phyloP scores from a whole-genome alignment of 2,888 invertebrate genomes.

The Sympetrum striolatum region DNA sequence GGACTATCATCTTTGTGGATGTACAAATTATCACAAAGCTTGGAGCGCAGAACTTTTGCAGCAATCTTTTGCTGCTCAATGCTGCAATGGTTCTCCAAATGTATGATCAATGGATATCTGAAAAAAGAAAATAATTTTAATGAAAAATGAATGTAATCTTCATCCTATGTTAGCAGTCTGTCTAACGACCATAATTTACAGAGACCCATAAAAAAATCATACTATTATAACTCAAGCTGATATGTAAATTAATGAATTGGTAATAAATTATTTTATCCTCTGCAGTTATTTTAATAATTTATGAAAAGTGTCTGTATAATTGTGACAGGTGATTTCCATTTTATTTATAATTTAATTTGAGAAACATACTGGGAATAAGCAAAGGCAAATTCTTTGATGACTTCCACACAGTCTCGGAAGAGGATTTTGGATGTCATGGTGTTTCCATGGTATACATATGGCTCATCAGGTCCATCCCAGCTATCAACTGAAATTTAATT shows the following conservation, averaged over 20 bases:
- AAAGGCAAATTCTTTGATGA: slow-evolving; percentile 61
- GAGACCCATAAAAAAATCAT: too few species aligned
- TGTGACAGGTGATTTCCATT: background rate
- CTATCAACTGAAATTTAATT: slow-evolving; percentile 60
- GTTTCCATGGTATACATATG: slow-evolving; percentile 64
- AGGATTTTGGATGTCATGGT: slow-evolving; percentile 62
- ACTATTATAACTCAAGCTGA: too few species aligned
- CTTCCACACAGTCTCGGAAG: slow-evolving; percentile 58
- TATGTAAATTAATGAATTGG: background rate
- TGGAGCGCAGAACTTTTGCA: slow-evolving; percentile 56
- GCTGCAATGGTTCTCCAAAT: slow-evolving; percentile 57
- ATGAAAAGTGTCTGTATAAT: too few species aligned
- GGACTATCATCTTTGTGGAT: slow-evolving; percentile 49
- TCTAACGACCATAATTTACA: too few species aligned
- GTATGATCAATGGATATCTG: slow-evolving; percentile 57
- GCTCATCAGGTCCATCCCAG: slow-evolving; percentile 63
- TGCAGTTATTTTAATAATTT: too few species aligned
- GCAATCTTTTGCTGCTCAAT: slow-evolving; percentile 56
- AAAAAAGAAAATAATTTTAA: background rate
- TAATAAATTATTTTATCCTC: background rate
- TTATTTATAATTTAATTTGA: slow-evolving; percentile 16
- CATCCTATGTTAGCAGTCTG: too few species aligned
- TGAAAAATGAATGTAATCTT: background rate
- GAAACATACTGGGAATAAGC: slow-evolving; percentile 54
- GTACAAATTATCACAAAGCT: slow-evolving; percentile 54